Base-by-base conservation (phyloP, 2,797 vertebrate genomes). In the Phrynocephalus guinanensis region DNA sequence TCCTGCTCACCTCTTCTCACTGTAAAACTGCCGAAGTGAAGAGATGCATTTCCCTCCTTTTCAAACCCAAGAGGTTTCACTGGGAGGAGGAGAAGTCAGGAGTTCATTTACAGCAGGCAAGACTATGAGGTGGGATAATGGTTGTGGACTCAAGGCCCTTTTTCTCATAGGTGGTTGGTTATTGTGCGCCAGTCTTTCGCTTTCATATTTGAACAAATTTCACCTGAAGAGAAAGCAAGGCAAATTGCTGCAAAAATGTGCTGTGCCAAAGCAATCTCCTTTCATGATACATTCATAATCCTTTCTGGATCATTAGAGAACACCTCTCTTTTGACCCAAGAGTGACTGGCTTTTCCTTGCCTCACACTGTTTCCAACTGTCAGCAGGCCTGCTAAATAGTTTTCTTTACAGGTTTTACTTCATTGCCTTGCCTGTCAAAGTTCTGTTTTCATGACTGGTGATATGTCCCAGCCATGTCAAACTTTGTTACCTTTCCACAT, bases 391-490 rank as follows among this genome's bases (percentile, higher is more conserved):
- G 79, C 72, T 87, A 85, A 90, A 87, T 82, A 56, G 52, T 86
- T 94, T 93, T 92, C 91, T 91, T 88, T 94, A 82, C 79, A 86
- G 79, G 79, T 76, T 72, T n/a, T 71, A 91, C 86, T 93, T 85
- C 67, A 91, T 30, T 56, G 77, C 86, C 89, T 93, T 86, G 83
- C 81, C 76, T 92, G 89, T 91, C 93, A 91, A 33, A 22, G 60
- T 82, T 92, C 86, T 86, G 89, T 88, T 78, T 87, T 76, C 79
- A 28, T 73, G 24, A 89, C 87, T 88, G 86, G 85, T 86, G 60
- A 94, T 71, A 73, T 89, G 71, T 86, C 90, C 88, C 91, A 92
- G 82, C 90, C 91, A 86, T 79, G 93, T 93, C 94, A 96, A 89
- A 94, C 70, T 76, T 83, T 86, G 79, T 94, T 94, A 94, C 79